A percentile compares a stretch with the other conserved stretches of the same genome.
Evolutionary conservation across 2,113 vertebrate genomes (phyloP).

Genomic region (Taxidea taxus): DNA sequence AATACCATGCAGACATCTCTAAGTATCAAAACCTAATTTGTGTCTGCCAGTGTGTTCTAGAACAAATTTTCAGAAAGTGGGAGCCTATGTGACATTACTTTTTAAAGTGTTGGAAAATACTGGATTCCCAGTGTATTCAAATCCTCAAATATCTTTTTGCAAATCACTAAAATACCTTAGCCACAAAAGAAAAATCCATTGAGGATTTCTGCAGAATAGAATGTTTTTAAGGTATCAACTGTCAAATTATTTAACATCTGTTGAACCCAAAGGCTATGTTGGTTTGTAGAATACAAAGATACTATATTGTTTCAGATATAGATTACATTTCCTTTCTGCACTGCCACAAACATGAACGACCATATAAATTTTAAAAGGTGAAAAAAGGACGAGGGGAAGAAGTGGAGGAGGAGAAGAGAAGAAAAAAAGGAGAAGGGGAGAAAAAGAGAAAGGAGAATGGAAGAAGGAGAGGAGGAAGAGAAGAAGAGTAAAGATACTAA

Average conservation of each 20-base stretch:
- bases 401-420: not conserved
- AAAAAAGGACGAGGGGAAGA: not conserved
- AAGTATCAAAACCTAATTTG: conserved; percentile 20
- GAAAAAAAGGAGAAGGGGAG: not conserved
- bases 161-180: not conserved
- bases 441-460: not conserved
- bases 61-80: conserved; percentile 3
- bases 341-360: not conserved
- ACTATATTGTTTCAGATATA: not conserved
- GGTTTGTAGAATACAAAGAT: not conserved
- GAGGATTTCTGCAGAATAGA: not conserved
- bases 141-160: not conserved
- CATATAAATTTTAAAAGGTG: not conserved
- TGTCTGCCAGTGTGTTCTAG: not conserved
- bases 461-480: not conserved
- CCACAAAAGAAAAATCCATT: not conserved
- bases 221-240: not conserved
- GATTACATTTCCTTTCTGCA: not conserved
- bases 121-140: not conserved
- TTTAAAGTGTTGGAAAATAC: not conserved
- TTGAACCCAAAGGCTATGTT: not conserved
- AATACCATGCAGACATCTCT: not conserved
- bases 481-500: not conserved
- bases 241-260: not conserved
- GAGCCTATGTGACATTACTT: not conserved